A percentile compares a stretch with the other conserved stretches of the same genome.
These are phyloP conservation scores for Aethes cnicana DNA, from an alignment of 2,888 invertebrate genomes.

Conservation along the genomic window DNA sequence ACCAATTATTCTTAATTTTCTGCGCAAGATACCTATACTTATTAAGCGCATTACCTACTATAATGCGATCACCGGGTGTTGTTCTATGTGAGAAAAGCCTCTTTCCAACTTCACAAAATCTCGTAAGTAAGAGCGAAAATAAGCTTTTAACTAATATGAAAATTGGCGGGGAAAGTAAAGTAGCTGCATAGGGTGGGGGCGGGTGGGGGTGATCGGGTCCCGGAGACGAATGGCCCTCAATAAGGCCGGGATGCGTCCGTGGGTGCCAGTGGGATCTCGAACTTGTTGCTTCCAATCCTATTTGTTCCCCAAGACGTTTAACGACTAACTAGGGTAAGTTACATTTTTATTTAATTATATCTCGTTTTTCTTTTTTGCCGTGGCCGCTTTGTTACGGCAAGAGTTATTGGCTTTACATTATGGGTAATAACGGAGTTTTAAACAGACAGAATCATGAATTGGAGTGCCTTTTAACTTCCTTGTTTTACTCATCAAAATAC, in stretches of 20 bases:
- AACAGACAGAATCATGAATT: no score
- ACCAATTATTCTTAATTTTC: no score
- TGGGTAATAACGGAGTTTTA: no score
- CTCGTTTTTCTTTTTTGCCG: not conserved
- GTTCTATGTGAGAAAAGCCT: conserved; percentile 23
- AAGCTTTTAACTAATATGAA: conserved; percentile 43
- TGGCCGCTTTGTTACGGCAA: no score
- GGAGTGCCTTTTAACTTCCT: no score
- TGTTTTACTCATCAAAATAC: no score
- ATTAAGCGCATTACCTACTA: conserved; percentile 10
- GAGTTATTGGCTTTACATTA: conserved; percentile 1
- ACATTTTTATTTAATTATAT: conserved; percentile 16
- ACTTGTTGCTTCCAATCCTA: conserved; percentile 70
- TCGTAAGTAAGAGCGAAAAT: conserved; percentile 28
- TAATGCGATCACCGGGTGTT: conserved; percentile 15
- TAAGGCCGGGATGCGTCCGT: conserved; percentile 60
- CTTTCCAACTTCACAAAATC: conserved; percentile 34
- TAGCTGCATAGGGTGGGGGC: conserved; percentile 33
- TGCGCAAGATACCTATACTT: not conserved
- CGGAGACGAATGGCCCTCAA: conserved; percentile 67
- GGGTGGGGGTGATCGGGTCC: conserved; percentile 45
- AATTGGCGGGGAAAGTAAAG: conserved; percentile 43
- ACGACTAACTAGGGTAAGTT: conserved; percentile 20
- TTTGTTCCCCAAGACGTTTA: conserved; percentile 39
- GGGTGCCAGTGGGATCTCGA: conserved; percentile 52